A percentile compares a stretch with the other conserved stretches of the same genome.
phyloP scores from a whole-genome alignment of 37 sponge, comb jelly and placozoan species.

The Ephydatia muelleri region DNA sequence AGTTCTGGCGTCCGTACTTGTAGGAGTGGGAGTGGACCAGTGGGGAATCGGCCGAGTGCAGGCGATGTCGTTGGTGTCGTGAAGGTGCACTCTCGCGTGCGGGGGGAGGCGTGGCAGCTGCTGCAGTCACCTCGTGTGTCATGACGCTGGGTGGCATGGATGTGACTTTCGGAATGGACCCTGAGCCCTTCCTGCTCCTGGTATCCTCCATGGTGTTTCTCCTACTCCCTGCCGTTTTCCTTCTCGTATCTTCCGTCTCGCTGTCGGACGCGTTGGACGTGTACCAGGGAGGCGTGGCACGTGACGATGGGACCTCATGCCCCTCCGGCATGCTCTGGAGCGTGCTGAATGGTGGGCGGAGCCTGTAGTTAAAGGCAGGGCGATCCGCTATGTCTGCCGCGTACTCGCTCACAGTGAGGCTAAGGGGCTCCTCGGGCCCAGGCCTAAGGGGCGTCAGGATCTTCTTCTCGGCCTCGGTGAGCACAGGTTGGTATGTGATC shows the following conservation, averaged over 20 bases:
- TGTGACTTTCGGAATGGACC: background rate
- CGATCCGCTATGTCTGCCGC: background rate
- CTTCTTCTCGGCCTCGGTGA: constrained; percentile 55
- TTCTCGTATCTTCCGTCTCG: background rate
- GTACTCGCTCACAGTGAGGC: constrained; percentile 41
- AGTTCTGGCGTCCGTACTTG: background rate
- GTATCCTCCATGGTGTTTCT: no score
- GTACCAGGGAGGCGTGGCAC: constrained; percentile 47
- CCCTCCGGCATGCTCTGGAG: background rate
- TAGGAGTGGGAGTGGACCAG: background rate
- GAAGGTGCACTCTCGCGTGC: background rate
- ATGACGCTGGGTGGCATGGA: background rate
- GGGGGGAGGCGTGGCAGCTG: background rate
- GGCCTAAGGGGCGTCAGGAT: constrained; percentile 42
- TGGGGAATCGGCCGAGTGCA: background rate
- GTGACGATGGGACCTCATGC: background rate
- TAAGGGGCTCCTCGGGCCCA: background rate
- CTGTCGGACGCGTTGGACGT: constrained; percentile 6
- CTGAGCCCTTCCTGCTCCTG: background rate
- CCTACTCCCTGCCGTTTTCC: background rate
- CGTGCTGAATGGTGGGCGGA: constrained; percentile 8
- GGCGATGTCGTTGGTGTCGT: background rate
- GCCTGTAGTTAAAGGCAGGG: background rate
- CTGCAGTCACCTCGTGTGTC: background rate
- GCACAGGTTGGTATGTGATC: constrained; percentile 1